These are phyloP conservation scores for Stegastes partitus DNA, from an alignment of 2,113 vertebrate genomes.

Conservation along the genomic window DNA sequence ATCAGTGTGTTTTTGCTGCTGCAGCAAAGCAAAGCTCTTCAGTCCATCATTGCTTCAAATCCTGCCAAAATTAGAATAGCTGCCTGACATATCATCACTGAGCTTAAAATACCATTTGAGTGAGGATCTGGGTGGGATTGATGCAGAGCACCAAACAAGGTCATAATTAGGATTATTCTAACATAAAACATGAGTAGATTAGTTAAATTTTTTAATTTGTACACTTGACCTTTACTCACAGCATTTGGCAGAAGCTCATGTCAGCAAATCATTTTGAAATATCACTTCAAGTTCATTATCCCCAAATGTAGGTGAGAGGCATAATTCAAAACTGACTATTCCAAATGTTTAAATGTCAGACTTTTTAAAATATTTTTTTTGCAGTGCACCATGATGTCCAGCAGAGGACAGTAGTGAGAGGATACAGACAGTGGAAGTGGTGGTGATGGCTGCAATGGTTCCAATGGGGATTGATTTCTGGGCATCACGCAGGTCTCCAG, in stretches of 20 bases:
- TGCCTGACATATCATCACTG: constrained; percentile 3
- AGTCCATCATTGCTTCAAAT: constrained; percentile 7
- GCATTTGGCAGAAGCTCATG: neutral
- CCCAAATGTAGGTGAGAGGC: neutral
- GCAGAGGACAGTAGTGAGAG: constrained; percentile 72
- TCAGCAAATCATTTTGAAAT: neutral
- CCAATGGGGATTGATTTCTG: constrained; percentile 98
- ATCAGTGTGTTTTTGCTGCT: constrained; percentile 29
- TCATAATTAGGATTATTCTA: neutral
- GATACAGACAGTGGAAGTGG: constrained; percentile 98
- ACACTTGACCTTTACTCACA: constrained; percentile 9
- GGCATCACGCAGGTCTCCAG: constrained; percentile 96
- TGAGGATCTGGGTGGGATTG: neutral
- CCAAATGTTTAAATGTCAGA: neutral
- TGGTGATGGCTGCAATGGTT: constrained; percentile 97
- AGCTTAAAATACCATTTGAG: constrained; percentile 15
- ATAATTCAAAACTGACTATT: neutral
- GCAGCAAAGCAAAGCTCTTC: constrained; percentile 14
- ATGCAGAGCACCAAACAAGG: neutral
- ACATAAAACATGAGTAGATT: neutral
- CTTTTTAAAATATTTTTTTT: neutral
- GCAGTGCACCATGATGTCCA: neutral
- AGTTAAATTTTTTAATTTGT: neutral
- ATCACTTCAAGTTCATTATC: neutral
- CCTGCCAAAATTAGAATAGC: neutral